Percentiles rank a stretch among this genome's conserved stretches.
Evolutionary conservation across 2,797 vertebrate species (phyloP).

Genomic region (Scyliorhinus canicula): DNA sequence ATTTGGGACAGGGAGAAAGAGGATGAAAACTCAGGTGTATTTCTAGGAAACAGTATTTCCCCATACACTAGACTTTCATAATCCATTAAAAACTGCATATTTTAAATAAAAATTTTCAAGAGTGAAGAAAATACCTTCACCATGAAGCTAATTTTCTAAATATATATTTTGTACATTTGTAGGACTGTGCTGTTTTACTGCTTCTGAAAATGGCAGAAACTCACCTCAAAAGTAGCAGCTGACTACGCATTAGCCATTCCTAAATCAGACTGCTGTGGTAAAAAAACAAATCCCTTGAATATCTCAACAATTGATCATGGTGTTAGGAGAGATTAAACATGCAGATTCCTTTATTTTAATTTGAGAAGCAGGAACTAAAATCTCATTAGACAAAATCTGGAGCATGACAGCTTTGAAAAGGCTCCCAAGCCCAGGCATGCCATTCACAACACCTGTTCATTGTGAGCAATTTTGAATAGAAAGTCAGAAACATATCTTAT

Average conservation of each 20-base stretch:
- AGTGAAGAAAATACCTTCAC: not conserved
- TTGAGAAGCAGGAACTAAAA: not conserved
- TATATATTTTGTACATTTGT: not conserved
- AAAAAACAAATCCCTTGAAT: not conserved
- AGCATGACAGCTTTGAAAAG: not conserved
- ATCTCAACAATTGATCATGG: not conserved
- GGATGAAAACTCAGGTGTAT: not conserved
- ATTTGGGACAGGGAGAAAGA: not conserved
- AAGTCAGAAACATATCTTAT: not conserved
- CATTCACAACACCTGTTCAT: not conserved
- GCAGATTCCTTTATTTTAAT: not conserved
- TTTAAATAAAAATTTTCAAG: not conserved
- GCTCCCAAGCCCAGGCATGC: not conserved
- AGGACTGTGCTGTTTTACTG: not conserved
- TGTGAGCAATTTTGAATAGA: no score
- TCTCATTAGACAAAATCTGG: not conserved
- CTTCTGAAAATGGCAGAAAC: not conserved
- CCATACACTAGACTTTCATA: not conserved
- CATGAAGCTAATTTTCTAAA: not conserved
- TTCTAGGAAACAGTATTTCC: not conserved
- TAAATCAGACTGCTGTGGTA: not conserved
- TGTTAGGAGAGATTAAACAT: not conserved
- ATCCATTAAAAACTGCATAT: not conserved
- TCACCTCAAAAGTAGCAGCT: not conserved
- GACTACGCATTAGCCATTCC: not conserved